Conservation (phyloP, 2,113 vertebrate species). For the Vireo altiloquus region DNA sequence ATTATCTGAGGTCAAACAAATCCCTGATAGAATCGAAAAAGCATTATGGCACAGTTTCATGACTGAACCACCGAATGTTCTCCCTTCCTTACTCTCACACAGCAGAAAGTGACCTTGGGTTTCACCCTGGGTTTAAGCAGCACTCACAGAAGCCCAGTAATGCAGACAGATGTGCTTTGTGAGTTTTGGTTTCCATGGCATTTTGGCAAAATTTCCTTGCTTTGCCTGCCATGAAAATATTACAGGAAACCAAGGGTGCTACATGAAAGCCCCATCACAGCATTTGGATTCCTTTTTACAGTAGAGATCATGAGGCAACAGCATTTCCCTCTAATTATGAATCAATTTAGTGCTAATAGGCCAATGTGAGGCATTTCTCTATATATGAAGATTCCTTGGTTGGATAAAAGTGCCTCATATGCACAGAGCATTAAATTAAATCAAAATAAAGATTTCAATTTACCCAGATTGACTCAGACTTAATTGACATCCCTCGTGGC, state of each 20-base stretch:
- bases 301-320: not conserved
- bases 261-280: not conserved
- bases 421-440: constrained; percentile 42
- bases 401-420: not conserved
- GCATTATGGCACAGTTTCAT: not conserved
- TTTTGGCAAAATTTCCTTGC: not conserved
- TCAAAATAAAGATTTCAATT: constrained; percentile 48
- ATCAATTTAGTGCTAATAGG: constrained; percentile 42
- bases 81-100: not conserved
- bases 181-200: not conserved
- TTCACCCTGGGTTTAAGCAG: not conserved
- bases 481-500: constrained; percentile 29
- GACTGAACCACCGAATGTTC: not conserved
- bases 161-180: not conserved
- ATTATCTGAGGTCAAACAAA: not conserved
- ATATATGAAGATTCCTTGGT: not conserved
- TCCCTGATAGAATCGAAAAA: not conserved
- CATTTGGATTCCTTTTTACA: not conserved
- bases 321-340: constrained; percentile 38
- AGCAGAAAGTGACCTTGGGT: not conserved
- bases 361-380: not conserved
- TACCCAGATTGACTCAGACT: constrained; percentile 32
- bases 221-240: not conserved
- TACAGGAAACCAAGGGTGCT: not conserved
- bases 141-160: not conserved